Conservation (phyloP, 2,888 invertebrate species). For the Catocala nupta region DNA sequence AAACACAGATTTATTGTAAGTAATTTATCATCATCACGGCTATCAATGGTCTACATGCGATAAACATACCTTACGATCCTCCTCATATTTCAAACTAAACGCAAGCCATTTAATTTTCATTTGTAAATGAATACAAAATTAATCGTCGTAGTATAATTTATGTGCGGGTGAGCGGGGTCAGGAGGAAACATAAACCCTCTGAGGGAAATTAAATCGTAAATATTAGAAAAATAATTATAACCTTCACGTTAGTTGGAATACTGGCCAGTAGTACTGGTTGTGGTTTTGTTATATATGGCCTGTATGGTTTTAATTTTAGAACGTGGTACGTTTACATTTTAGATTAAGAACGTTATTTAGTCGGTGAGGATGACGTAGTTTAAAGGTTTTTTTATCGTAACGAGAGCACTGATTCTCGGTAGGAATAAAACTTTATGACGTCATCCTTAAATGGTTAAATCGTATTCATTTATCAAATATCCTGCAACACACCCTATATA, state of each 20-base stretch:
- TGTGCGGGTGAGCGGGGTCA: conserved; percentile 44
- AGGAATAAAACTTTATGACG: no score
- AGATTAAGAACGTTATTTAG: no score
- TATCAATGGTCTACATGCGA: no score
- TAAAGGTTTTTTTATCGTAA: no score
- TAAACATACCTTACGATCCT: conserved; percentile 2
- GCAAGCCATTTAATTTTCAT: conserved; percentile 50
- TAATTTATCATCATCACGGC: no score
- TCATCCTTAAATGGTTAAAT: no score
- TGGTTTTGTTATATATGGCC: conserved; percentile 3
- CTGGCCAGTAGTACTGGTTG: conserved; percentile 10
- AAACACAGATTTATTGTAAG: no score
- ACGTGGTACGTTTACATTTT: no score
- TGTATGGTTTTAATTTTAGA: conserved; percentile 5
- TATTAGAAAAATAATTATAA: conserved; percentile 70
- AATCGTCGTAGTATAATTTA: conserved; percentile 57
- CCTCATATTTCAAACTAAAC: conserved; percentile 44
- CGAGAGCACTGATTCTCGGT: no score
- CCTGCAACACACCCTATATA: no score
- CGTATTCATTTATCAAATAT: no score
- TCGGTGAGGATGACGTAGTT: no score
- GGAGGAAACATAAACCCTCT: conserved; percentile 48
- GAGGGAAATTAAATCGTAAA: conserved; percentile 75
- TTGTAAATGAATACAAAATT: conserved; percentile 53
- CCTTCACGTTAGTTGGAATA: conserved; percentile 19